Percentiles rank a stretch among this genome's conserved stretches.
phyloP scores from a whole-genome alignment of 2,797 vertebrate species.

The Anniella stebbinsi region DNA sequence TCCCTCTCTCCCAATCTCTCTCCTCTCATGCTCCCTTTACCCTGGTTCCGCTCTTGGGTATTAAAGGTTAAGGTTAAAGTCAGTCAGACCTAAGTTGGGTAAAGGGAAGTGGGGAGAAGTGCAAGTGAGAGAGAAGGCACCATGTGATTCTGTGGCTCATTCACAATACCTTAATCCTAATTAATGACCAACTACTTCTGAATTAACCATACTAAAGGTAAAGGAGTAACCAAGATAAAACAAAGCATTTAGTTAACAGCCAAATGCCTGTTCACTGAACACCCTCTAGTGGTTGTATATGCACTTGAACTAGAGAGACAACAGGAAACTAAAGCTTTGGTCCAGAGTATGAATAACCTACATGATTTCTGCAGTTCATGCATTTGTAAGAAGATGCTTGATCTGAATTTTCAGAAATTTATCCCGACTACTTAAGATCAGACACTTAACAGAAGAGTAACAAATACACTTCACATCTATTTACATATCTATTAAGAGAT shows the following conservation, averaged over 20 bases:
- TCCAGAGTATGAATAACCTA: background rate
- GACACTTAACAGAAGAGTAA: background rate
- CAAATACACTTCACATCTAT: background rate
- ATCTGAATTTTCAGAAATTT: background rate
- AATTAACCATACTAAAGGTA: background rate
- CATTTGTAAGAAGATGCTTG: background rate
- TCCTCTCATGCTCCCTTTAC: background rate
- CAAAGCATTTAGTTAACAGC: background rate
- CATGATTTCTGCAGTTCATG: constrained; percentile 19
- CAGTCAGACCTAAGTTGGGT: background rate
- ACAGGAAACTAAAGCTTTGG: background rate
- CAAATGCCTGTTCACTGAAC: background rate
- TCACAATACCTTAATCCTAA: background rate
- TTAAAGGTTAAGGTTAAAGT: background rate
- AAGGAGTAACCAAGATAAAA: background rate
- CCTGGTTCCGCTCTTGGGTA: background rate
- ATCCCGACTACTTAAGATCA: background rate
- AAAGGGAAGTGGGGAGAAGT: background rate
- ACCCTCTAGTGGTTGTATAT: background rate
- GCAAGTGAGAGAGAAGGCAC: background rate
- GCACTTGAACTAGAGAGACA: background rate
- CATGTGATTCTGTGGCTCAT: background rate
- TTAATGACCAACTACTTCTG: background rate
- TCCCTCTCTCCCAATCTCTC: background rate
- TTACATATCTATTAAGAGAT: background rate